Percentiles rank a stretch among this genome's conserved stretches.
These are phyloP conservation scores for Danio choprae DNA, from an alignment of 2,797 vertebrate species.

Conservation along the genomic window DNA sequence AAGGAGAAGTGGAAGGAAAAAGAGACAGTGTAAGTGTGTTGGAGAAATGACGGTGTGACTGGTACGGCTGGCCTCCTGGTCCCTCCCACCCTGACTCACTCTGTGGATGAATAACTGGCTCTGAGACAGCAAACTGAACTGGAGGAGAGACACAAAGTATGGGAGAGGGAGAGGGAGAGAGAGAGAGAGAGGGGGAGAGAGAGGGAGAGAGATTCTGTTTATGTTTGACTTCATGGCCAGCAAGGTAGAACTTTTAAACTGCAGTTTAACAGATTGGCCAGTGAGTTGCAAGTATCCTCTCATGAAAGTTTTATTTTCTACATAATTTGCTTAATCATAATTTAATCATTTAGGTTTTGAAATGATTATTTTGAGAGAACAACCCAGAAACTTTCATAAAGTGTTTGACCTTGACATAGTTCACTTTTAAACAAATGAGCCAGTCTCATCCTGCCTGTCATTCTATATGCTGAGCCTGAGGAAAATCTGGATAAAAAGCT, in stretches of 20 bases:
- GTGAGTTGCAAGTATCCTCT: background rate
- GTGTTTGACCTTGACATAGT: background rate
- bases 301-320: background rate
- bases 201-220: background rate
- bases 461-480: background rate
- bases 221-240: background rate
- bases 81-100: conserved; percentile 83
- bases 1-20: conserved; percentile 49
- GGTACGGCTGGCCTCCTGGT: conserved; percentile 80
- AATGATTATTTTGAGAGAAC: background rate
- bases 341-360: background rate
- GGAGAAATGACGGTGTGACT: conserved; percentile 79
- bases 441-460: background rate
- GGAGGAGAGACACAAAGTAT: conserved; percentile 64
- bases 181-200: conserved; percentile 25
- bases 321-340: background rate
- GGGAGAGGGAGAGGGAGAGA: conserved; percentile 36
- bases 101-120: conserved; percentile 81
- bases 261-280: background rate
- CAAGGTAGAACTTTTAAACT: background rate
- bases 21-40: conserved; percentile 50
- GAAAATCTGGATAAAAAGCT: background rate
- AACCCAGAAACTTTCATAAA: background rate
- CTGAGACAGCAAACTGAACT: conserved; percentile 64
- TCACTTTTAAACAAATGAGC: background rate